Evolutionary conservation across 2,113 vertebrate genomes (phyloP), one percentile per base, ranked within the genome.

Genomic region (Pelvicachromis taeniatus): DNA sequence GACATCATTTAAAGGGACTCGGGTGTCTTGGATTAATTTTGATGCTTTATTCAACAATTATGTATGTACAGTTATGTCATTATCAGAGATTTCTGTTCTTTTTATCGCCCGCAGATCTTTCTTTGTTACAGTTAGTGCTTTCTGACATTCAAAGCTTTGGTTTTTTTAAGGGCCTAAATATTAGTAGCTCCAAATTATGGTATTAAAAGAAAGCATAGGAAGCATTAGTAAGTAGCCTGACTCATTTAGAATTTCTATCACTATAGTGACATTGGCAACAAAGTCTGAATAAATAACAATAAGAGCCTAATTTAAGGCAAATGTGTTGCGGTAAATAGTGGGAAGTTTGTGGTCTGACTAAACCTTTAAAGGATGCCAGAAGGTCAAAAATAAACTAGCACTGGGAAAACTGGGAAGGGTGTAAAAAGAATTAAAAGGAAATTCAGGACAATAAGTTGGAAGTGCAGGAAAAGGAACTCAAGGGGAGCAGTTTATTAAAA

Each of bases 351-450:
- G 82, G 85, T 93, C 81, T 92, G 91, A 94, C 85, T 82, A 83
- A 91, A 87, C 80, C 79, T 90, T 82, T 81, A 73, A 85, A 93
- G 88, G 58, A 89, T 91, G 80, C 80, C 40, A 48, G n/a, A 17
- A 81, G 81, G 78, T 55, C 91, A 40, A 90, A 93, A 93, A 92
- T 86, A 90, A 90, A 86, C 70, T 9, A 55, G 29, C 58, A 59
- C 80, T 87, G 92, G 89, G 90, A 90, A 91, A 90, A 89, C 84
- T 92, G 84, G 90, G 85, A 88, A 92, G 90, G 84, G 85, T 82
- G 88, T 63, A 38, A 63, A 63, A 88, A 87, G 88, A 82, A 52
- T 81, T 77, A 82, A 91, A 92, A 91, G 93, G 93, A 94, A 94
- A 90, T 65, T 11, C 35, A 83, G 70, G 88, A 94, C 92, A 93